Evolutionary conservation across 2,113 vertebrate species (phyloP), one percentile per base, ranked within the genome.

Genomic region (Hystrix cristata): DNA sequence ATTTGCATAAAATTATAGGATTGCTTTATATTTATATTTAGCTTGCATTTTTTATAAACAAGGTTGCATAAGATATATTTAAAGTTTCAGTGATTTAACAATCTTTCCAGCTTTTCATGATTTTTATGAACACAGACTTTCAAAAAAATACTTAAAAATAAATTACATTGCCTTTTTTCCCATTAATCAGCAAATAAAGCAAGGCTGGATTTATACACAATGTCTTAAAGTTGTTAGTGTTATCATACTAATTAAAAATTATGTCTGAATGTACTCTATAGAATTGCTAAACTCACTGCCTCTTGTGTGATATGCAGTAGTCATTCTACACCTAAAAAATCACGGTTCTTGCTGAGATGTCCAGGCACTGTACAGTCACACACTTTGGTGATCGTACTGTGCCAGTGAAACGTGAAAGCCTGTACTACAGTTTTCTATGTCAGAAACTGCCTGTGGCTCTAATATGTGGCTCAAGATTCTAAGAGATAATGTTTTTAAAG

Each of bases 21-120:
- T 98, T 98, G 98, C 98, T 99, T 99, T 99, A 98, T 99, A 98
- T 99, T 99, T 99, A 98, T 99, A 99, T 99, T 99, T 99, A 99
- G 98, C 98, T 98, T 98, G 98, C 99, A 99, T 99, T 99, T 99
- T 98, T 99, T 98, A 98, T 98, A 98, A 99, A 98, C 97, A 98
- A 99, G 98, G 98, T 99, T 98, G 98, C 99, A 98, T 99, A 99
- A 99, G 98, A 98, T 99, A 98, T 99, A 99, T 99, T 99, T 99
- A 99, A 99, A 98, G 97, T 98, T 99, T 99, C 98, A 98, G 98
- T 98, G 98, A 98, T 98, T 99, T 98, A 98, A 98, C 96, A 94
- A 98, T 98, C 98, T 99, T 99, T 98, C 98, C 98, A 98, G 98
- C 98, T 98, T 99, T 98, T 98, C 98, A 98, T 99, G 98, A 98